Evolutionary conservation across 2,113 vertebrate species (phyloP).

Genomic region (Cephalopholis sonnerati): DNA sequence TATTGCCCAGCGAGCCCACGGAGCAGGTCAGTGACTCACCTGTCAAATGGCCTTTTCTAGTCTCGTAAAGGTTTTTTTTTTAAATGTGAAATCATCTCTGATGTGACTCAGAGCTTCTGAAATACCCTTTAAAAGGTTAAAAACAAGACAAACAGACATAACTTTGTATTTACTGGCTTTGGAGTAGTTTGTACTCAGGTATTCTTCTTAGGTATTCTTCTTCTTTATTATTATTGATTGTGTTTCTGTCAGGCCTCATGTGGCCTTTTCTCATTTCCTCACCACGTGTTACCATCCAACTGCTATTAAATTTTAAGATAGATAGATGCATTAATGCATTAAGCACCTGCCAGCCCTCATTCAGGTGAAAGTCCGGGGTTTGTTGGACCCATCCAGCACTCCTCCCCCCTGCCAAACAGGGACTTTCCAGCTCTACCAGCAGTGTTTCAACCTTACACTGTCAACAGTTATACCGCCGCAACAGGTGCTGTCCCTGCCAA

Average conservation of each 20-base stretch:
- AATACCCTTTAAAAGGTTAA: background rate
- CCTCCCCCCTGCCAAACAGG: too few relatives aligned
- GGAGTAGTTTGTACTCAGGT: too few relatives aligned
- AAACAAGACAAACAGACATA: background rate
- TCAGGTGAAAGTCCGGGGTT: too few relatives aligned
- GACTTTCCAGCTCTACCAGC: too few relatives aligned
- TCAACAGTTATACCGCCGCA: too few relatives aligned
- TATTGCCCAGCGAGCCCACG: background rate
- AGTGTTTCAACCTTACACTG: too few relatives aligned
- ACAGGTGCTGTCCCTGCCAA: too few relatives aligned
- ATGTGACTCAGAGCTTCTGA: background rate
- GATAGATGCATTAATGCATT: too few relatives aligned
- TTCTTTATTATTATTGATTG: background rate
- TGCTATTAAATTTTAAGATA: background rate
- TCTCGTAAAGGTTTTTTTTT: background rate
- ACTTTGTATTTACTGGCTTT: background rate
- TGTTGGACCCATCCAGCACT: too few relatives aligned
- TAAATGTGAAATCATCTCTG: background rate
- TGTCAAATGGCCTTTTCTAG: constrained; percentile 40
- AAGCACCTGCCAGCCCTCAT: too few relatives aligned
- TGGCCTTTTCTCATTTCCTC: background rate
- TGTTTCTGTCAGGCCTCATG: background rate
- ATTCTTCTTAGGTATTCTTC: too few relatives aligned
- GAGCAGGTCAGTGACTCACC: background rate
- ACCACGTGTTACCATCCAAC: background rate